Base-by-base conservation (phyloP, 2,888 invertebrate species). In the Melieria picta region DNA sequence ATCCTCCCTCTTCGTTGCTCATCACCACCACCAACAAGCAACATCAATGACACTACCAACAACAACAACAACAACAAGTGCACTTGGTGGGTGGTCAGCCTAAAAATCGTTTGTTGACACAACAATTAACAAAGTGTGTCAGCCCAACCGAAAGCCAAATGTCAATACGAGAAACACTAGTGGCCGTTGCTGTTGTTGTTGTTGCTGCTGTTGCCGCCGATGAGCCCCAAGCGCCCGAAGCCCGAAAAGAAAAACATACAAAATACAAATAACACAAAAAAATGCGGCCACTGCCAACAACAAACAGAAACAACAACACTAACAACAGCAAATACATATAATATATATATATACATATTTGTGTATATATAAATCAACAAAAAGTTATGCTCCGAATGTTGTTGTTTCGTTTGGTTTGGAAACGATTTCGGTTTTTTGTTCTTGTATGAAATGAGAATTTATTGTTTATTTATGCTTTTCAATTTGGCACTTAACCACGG, bases 401-500 rank as follows among this genome's bases (percentile, higher is more conserved):
- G 11, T 30, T 30, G 30, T 30, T 30, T 30, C 30, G 30, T 30
- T 30, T 30, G 30, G 30, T 30, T 30, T 30, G 1, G 30, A 30
- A 30, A 30, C 30, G 30, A 30, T 30, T 30, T 30, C 30, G 30
- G 30, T 30, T 30, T 30, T 30, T 30, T 30, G 30, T 30, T 30
- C 30, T 30, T 30, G 30, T 30, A 30, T 52, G 13, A 52, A n/a
- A 52, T 52, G 61, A 61, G 42, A 61, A 61, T 46, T 61, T 61
- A 45, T 61, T 46, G 61, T 61, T 61, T 45, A 61, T 61, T 43
- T 61, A 61, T 61, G 61, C 42, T 61, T 61, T 61, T 61, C 45
- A 61, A 61, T 61, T 43, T 61, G 61, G 43, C 46, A 61, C 61
- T 61, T 61, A 61, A 61, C 61, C 61, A 61, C 61, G 61, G 30